A percentile compares a stretch with the other conserved stretches of the same genome.
Conservation (phyloP, 2,797 vertebrate species). For the Botia kubotai region DNA sequence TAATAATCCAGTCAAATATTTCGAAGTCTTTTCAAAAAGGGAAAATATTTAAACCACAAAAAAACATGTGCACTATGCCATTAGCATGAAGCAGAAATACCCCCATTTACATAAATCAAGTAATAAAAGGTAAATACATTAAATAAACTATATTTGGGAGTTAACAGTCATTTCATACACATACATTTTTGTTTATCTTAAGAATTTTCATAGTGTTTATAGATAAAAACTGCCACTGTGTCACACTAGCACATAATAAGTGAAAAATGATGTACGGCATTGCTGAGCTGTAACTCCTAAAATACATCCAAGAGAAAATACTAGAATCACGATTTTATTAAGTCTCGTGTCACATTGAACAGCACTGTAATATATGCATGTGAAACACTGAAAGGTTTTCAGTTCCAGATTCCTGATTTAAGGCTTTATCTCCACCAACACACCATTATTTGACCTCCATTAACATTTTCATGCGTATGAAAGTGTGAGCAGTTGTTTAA, state of each 20-base stretch:
- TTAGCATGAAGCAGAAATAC: neutral
- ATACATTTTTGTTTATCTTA: too few relatives aligned
- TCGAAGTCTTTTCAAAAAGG: neutral
- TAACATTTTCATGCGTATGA: neutral
- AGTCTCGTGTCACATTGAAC: neutral
- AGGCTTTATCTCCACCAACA: neutral
- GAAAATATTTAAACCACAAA: neutral
- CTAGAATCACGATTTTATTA: neutral
- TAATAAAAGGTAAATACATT: too few relatives aligned
- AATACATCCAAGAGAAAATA: neutral
- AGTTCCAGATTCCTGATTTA: constrained; percentile 2
- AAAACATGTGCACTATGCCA: too few relatives aligned
- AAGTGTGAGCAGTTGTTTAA: neutral
- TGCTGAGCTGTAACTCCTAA: too few relatives aligned
- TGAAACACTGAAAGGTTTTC: neutral
- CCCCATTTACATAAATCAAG: too few relatives aligned
- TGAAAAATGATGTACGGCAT: neutral
- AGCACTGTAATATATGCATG: neutral
- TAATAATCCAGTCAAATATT: neutral
- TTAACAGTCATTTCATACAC: too few relatives aligned
- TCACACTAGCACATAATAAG: neutral
- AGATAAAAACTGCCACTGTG: neutral
- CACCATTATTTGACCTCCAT: neutral
- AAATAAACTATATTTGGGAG: too few relatives aligned
- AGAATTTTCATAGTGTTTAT: neutral